These are phyloP conservation scores for Crotalus horridus DNA, from an alignment of 2,113 vertebrate species.

Conservation along the genomic window DNA sequence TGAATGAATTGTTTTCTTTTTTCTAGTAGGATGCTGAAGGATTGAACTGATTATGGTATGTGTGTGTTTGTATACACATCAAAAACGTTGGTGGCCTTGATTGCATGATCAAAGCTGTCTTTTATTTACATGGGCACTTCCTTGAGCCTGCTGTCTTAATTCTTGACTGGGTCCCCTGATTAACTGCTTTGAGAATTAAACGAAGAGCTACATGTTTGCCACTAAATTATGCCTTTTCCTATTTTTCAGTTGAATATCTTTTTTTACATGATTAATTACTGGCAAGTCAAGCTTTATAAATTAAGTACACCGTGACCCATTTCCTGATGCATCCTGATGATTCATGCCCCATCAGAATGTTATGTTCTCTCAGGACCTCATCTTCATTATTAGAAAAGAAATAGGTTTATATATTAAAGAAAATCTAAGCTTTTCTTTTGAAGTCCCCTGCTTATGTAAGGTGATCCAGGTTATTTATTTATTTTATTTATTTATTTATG, in stretches of 20 bases:
- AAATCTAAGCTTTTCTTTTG: background rate
- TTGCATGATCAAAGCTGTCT: background rate
- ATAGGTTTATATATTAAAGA: background rate
- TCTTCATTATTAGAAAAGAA: background rate
- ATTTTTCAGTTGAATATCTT: background rate
- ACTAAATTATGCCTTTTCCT: background rate
- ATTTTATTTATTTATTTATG: no score
- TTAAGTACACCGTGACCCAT: background rate
- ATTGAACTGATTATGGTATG: background rate
- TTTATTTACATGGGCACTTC: background rate
- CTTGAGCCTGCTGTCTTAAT: background rate
- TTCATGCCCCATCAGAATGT: background rate
- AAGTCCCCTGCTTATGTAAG: background rate
- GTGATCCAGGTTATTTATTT: background rate
- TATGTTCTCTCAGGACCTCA: background rate
- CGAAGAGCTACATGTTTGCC: background rate
- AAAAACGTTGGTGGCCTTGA: background rate
- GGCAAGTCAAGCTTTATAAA: background rate
- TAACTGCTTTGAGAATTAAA: background rate
- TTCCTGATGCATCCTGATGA: background rate
- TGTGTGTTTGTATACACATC: background rate
- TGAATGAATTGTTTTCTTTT: background rate
- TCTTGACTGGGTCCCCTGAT: background rate
- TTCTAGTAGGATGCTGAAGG: background rate
- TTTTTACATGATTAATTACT: background rate